phyloP scores from a whole-genome alignment of 2,888 invertebrate genomes.

The Tyria jacobaeae region DNA sequence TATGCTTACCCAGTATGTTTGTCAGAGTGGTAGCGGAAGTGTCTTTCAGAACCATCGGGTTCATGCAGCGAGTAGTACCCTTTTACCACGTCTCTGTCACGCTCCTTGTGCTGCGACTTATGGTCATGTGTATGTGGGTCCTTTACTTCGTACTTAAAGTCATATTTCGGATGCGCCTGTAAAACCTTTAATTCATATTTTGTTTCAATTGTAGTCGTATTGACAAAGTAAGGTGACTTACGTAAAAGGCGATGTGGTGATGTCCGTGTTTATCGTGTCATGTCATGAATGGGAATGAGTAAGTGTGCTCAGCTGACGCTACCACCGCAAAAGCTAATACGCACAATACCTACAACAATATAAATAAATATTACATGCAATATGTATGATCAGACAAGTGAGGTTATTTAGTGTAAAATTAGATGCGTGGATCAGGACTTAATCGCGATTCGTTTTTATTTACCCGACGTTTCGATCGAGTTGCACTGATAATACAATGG shows the following conservation, averaged over 20 bases:
- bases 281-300: slow-evolving; percentile 62
- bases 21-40: slow-evolving; percentile 47
- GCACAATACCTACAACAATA: slow-evolving; percentile 34
- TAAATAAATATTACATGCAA: background rate
- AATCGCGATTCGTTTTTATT: too few species aligned
- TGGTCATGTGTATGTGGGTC: slow-evolving; percentile 85
- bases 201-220: background rate
- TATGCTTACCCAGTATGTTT: slow-evolving; percentile 46
- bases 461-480: too few species aligned
- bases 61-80: slow-evolving; percentile 78
- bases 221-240: slow-evolving; percentile 15
- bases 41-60: slow-evolving; percentile 39
- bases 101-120: slow-evolving; percentile 82
- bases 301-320: slow-evolving; percentile 32
- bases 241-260: slow-evolving; percentile 52
- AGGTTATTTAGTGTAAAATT: too few species aligned
- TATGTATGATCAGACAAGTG: background rate
- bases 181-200: background rate
- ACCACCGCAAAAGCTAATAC: slow-evolving; percentile 28
- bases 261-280: slow-evolving; percentile 58
- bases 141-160: slow-evolving; percentile 72
- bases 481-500: too few species aligned
- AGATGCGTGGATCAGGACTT: too few species aligned
- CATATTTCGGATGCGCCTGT: slow-evolving; percentile 38
- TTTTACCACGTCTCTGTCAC: slow-evolving; percentile 86